Percentiles rank a stretch among this genome's conserved stretches.
phyloP scores from a whole-genome alignment of 1,140 invertebrate species.

The Antheraea pernyi region DNA sequence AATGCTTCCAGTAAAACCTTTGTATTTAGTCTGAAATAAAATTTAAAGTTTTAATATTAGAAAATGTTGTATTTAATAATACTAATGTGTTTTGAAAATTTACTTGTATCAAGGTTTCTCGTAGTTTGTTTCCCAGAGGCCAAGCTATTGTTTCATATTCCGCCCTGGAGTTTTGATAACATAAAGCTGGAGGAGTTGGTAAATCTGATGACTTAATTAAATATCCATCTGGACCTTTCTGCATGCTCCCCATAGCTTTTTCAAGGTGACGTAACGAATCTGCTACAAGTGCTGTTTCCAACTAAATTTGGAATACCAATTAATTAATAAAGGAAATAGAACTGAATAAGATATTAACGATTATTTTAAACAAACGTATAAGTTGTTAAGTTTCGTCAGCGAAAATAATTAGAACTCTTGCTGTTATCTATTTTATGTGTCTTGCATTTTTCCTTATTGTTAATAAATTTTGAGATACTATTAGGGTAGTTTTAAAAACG shows the following conservation, averaged over 20 bases:
- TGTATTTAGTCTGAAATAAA: slow-evolving; percentile 77
- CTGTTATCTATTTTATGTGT: too few relatives aligned
- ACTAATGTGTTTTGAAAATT: neutral
- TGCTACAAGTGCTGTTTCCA: slow-evolving; percentile 60
- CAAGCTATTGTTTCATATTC: slow-evolving; percentile 50
- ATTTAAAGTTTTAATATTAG: too few relatives aligned
- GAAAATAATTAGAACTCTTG: too few relatives aligned
- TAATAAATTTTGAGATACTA: too few relatives aligned
- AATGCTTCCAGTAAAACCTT: slow-evolving; percentile 89
- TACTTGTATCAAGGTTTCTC: slow-evolving; percentile 45
- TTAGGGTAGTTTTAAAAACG: too few relatives aligned
- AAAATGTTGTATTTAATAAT: neutral
- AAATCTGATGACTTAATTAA: slow-evolving; percentile 4
- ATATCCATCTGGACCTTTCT: slow-evolving; percentile 18
- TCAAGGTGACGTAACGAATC: slow-evolving; percentile 65
- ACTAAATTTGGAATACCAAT: slow-evolving; percentile 20
- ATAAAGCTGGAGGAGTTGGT: slow-evolving; percentile 6
- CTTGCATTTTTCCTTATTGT: too few relatives aligned
- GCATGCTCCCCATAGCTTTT: slow-evolving; percentile 54
- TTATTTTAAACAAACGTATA: slow-evolving; percentile 16
- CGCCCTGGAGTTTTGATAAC: neutral
- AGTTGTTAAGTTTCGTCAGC: neutral
- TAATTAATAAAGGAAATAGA: neutral
- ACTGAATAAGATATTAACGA: neutral
- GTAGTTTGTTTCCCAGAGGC: slow-evolving; percentile 42